Percentiles rank a stretch among this genome's conserved stretches.
phyloP scores from a whole-genome alignment of 2,113 vertebrate genomes.

The Thermophis baileyi region DNA sequence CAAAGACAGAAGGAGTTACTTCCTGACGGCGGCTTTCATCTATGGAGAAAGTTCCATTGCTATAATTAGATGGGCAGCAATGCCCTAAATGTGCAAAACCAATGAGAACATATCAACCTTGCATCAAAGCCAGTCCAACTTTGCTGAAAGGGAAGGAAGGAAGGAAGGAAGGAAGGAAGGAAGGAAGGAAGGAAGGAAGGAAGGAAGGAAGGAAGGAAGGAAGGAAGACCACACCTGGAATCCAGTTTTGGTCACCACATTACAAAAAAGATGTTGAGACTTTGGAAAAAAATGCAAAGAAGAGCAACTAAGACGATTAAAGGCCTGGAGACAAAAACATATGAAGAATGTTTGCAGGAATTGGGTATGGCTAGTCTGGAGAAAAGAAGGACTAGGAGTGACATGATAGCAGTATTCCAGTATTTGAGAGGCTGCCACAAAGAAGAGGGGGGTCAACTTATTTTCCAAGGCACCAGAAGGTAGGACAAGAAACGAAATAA shows the following conservation, averaged over 20 bases:
- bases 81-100: not conserved
- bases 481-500: not conserved
- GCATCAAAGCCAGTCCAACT: not conserved
- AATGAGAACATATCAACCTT: not conserved
- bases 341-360: not conserved
- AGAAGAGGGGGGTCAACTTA: not conserved
- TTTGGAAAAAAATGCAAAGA: not conserved
- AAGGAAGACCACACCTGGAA: not conserved
- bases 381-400: not conserved
- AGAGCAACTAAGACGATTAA: not conserved
- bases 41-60: slow-evolving; percentile 61
- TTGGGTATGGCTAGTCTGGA: not conserved
- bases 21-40: slow-evolving; percentile 60
- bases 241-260: not conserved
- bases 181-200: too few species aligned
- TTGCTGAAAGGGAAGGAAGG: not conserved
- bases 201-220: not conserved
- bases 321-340: not conserved
- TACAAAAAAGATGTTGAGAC: not conserved
- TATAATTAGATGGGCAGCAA: slow-evolving; percentile 30
- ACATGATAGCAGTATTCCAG: not conserved
- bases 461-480: not conserved
- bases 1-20: slow-evolving; percentile 53
- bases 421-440: not conserved
- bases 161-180: too few species aligned